A percentile compares a stretch with the other conserved stretches of the same genome.
phyloP scores from a whole-genome alignment of 2,888 invertebrate genomes.

The Xanthorhoe spadicearia region DNA sequence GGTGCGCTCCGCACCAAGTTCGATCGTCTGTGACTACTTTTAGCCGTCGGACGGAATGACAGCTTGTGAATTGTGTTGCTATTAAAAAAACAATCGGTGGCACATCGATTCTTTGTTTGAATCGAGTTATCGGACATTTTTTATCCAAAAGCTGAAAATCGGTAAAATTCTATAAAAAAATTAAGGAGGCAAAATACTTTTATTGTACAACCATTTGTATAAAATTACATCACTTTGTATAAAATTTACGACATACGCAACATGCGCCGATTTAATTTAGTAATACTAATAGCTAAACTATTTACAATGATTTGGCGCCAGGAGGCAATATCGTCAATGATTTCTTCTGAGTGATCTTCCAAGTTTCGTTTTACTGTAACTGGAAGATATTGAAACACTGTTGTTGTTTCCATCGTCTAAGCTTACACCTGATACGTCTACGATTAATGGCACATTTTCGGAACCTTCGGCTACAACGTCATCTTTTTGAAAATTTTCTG shows the following conservation, averaged over 20 bases:
- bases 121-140: neutral
- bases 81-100: slow-evolving; percentile 39
- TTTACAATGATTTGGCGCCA: slow-evolving; percentile 72
- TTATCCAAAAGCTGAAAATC: neutral
- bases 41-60: too few species aligned
- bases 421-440: slow-evolving; percentile 77
- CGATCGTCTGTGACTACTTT: too few species aligned
- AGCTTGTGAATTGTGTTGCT: slow-evolving; percentile 53
- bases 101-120: neutral
- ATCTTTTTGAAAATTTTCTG: slow-evolving; percentile 69
- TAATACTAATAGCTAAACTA: slow-evolving; percentile 78
- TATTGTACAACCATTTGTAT: slow-evolving; percentile 82
- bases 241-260: slow-evolving; percentile 75
- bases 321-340: slow-evolving; percentile 64
- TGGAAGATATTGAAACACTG: slow-evolving; percentile 78
- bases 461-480: slow-evolving; percentile 70
- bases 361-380: slow-evolving; percentile 82
- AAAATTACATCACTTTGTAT: slow-evolving; percentile 80
- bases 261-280: slow-evolving; percentile 79
- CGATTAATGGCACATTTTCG: slow-evolving; percentile 82
- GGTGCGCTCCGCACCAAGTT: too few species aligned
- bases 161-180: too few species aligned
- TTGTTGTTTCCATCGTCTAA: slow-evolving; percentile 70
- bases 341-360: slow-evolving; percentile 77
- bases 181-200: slow-evolving; percentile 67